Evolutionary conservation across 2,888 invertebrate species (phyloP).

Genomic region (Rhodophaea formosa): DNA sequence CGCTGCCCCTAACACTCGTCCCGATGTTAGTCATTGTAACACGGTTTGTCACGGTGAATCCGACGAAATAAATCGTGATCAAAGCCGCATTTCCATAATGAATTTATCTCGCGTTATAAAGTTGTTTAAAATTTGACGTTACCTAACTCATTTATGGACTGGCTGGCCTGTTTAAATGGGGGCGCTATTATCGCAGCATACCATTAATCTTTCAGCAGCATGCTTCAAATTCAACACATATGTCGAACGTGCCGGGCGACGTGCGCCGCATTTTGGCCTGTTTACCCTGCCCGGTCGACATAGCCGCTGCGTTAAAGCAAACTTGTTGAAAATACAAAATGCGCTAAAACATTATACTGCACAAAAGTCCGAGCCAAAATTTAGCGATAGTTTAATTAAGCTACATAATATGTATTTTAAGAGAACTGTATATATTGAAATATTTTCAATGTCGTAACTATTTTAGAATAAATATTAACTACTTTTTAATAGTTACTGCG

Average conservation of each 20-base stretch:
- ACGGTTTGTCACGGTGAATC: too few species aligned
- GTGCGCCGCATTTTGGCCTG: neutral
- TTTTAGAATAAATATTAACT: too few species aligned
- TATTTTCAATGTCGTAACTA: too few species aligned
- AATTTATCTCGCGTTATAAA: too few species aligned
- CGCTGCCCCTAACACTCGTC: too few species aligned
- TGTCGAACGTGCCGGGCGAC: neutral
- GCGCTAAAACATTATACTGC: neutral
- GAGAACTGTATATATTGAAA: too few species aligned
- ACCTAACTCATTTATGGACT: neutral
- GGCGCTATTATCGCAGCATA: neutral
- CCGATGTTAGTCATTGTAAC: too few species aligned
- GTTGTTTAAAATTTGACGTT: neutral
- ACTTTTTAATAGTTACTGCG: too few species aligned
- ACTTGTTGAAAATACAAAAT: slow-evolving; percentile 23
- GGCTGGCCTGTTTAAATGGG: neutral
- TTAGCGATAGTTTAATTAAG: too few species aligned
- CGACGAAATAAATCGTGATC: too few species aligned
- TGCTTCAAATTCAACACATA: neutral
- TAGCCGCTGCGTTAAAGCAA: slow-evolving; percentile 1
- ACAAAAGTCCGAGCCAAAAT: neutral
- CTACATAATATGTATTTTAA: too few species aligned
- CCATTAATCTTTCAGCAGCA: neutral
- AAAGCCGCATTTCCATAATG: too few species aligned
- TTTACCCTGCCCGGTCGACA: slow-evolving; percentile 6